phyloP scores from a whole-genome alignment of 2,797 vertebrate genomes.

The Characodon lateralis region DNA sequence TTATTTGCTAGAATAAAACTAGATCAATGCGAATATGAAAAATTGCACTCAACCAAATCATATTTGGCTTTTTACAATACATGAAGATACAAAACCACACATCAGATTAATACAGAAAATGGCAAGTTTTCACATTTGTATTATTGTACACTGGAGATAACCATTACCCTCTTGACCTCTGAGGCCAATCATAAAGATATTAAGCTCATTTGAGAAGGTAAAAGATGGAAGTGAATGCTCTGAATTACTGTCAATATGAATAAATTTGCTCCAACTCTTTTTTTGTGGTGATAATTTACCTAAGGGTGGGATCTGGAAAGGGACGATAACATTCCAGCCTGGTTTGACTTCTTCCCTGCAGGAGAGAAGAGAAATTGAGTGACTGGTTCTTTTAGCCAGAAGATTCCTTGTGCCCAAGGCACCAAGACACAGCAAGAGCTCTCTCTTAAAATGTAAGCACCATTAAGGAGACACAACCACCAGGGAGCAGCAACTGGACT shows the following conservation, averaged over 20 bases:
- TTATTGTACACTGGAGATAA: conserved; percentile 24
- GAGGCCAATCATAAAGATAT: conserved; percentile 2
- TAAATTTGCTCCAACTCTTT: conserved; percentile 10
- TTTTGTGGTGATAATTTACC: conserved; percentile 37
- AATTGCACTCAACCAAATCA: not conserved
- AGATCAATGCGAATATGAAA: not conserved
- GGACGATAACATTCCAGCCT: conserved; percentile 38
- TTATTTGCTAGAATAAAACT: not conserved
- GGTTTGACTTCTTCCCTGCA: conserved; percentile 48
- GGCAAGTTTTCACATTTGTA: not conserved
- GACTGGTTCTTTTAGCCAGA: conserved; percentile 47
- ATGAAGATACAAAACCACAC: not conserved
- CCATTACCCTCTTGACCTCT: conserved; percentile 36
- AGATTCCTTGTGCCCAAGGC: conserved; percentile 37
- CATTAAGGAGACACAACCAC: conserved; percentile 46
- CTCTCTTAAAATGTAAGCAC: conserved; percentile 41
- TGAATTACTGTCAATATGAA: conserved; percentile 25
- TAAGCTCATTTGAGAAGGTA: conserved; percentile 13
- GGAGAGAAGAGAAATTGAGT: conserved; percentile 37
- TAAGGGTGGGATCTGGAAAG: conserved; percentile 27
- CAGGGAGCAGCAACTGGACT: conserved; percentile 31
- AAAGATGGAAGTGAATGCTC: conserved; percentile 19
- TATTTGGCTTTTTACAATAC: not conserved
- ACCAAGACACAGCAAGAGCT: conserved; percentile 36
- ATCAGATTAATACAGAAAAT: not conserved